Percentiles rank a stretch among this genome's conserved stretches.
Evolutionary conservation across 2,888 invertebrate genomes (phyloP).

Genomic region (Drosophila anceps): DNA sequence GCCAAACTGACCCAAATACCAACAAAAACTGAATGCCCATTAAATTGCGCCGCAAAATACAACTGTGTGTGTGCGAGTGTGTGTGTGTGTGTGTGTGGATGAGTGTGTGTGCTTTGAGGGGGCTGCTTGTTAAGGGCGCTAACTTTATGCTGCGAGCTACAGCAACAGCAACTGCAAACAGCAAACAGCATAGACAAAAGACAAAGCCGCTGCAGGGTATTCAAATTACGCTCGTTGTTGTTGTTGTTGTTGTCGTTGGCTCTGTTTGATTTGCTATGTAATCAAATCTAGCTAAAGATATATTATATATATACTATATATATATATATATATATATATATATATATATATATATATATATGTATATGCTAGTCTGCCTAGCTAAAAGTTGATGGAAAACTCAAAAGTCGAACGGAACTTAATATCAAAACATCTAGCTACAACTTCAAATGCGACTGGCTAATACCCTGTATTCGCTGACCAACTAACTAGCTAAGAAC

Average conservation of each 20-base stretch:
- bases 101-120: conserved; percentile 3
- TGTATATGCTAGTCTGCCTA: neutral
- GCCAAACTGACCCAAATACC: conserved; percentile 75
- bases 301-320: no score
- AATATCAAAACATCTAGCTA: conserved; percentile 3
- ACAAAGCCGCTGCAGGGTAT: conserved; percentile 20
- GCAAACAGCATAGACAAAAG: conserved; percentile 4
- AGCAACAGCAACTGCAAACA: conserved; percentile 4
- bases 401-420: conserved; percentile 10
- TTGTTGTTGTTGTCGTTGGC: conserved; percentile 12
- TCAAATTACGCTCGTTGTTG: neutral
- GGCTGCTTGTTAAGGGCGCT: conserved; percentile 14
- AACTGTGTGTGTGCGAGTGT: neutral
- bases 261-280: conserved; percentile 23
- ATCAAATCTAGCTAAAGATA: conserved; percentile 3
- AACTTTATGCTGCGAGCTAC: conserved; percentile 6
- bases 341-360: neutral
- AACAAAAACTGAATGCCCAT: conserved; percentile 71
- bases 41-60: conserved; percentile 52
- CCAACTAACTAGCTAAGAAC: neutral
- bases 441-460: neutral
- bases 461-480: neutral
- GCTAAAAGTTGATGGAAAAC: conserved; percentile 40
- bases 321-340: conserved; percentile 15
- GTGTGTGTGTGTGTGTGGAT: neutral